Evolutionary conservation across 2,888 invertebrate species (phyloP).

Genomic region (Bugulina stolonifera): DNA sequence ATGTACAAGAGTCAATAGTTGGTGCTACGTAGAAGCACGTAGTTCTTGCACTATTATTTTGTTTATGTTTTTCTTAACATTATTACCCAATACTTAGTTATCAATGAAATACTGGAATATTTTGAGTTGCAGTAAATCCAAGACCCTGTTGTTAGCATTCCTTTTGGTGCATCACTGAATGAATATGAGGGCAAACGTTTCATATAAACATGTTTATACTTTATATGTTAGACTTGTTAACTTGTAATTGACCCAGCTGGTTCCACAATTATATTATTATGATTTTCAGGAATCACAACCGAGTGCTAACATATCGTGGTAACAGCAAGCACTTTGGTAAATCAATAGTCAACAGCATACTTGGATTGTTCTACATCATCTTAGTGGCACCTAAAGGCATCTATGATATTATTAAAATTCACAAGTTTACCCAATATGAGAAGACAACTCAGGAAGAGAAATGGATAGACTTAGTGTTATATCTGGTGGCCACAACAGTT

Average conservation of each 20-base stretch:
- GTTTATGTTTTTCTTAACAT: no score
- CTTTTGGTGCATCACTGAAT: no score
- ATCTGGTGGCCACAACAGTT: neutral
- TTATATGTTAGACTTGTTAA: neutral
- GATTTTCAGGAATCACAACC: neutral
- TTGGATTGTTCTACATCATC: neutral
- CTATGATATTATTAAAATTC: neutral
- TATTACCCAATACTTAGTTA: neutral
- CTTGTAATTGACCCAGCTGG: neutral
- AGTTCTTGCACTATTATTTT: no score
- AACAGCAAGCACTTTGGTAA: neutral
- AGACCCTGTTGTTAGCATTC: neutral
- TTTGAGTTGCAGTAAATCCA: neutral
- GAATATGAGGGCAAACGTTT: no score
- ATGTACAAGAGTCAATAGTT: no score
- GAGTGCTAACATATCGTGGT: neutral
- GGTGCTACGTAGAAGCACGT: no score
- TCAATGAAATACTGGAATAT: neutral
- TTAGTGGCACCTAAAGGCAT: constrained; percentile 6
- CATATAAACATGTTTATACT: neutral
- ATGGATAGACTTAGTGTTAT: neutral
- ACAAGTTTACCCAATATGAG: neutral
- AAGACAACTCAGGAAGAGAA: neutral
- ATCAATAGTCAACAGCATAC: constrained; percentile 3
- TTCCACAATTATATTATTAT: no score